These are phyloP conservation scores for Bothrops jararaca DNA, from an alignment of 2,113 vertebrate species.

Conservation along the genomic window DNA sequence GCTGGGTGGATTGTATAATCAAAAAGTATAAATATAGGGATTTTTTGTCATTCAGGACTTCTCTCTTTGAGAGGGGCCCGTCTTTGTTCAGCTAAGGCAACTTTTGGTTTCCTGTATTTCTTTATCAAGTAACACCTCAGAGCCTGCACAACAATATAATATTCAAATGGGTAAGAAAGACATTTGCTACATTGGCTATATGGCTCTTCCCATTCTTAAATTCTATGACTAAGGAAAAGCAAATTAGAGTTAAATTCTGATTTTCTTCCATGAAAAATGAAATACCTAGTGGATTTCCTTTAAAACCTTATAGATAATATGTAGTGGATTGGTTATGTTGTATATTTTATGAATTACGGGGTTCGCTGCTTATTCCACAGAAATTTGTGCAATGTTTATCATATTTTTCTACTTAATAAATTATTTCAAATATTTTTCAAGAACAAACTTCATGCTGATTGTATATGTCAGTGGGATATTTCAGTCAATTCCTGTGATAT, in stretches of 20 bases:
- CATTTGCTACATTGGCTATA: neutral
- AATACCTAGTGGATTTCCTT: neutral
- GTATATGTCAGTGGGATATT: neutral
- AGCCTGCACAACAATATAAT: neutral
- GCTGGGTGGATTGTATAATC: no score
- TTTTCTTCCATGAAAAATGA: neutral
- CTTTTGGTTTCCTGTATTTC: no score
- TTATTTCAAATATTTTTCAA: neutral
- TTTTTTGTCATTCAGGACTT: no score
- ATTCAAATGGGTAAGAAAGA: neutral
- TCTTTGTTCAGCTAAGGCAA: no score
- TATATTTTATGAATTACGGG: neutral
- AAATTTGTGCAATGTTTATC: neutral
- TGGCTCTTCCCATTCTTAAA: neutral
- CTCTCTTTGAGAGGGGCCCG: no score
- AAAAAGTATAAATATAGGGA: no score
- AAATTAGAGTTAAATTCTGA: neutral
- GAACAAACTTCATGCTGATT: neutral
- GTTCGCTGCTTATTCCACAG: neutral
- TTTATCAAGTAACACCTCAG: no score
- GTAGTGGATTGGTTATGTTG: neutral
- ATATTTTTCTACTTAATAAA: no score
- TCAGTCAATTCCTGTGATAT: neutral
- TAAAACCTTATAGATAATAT: neutral
- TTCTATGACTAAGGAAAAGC: neutral